Evolutionary conservation across 1,140 invertebrate species (phyloP).

Genomic region (Drosophila serrata): DNA sequence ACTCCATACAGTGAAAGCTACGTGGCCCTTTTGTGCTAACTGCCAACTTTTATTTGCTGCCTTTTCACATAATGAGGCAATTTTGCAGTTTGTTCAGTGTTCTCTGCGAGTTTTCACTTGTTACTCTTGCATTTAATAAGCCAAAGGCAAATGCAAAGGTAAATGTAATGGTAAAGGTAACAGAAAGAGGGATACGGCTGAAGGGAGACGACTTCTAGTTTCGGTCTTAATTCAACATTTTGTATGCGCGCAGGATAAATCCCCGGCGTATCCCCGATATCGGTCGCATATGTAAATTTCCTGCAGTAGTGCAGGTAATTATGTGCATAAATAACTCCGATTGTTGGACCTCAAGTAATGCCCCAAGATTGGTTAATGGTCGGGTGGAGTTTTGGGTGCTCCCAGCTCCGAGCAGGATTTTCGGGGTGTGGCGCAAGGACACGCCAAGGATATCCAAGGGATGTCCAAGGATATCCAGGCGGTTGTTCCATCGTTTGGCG

Average conservation of each 20-base stretch:
- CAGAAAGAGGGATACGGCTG: not conserved
- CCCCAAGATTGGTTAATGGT: slow-evolving; percentile 31
- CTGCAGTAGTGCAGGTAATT: slow-evolving; percentile 52
- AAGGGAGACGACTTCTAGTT: slow-evolving; percentile 12
- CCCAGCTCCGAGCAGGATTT: not conserved
- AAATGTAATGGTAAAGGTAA: not conserved
- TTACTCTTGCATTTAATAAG: slow-evolving; percentile 60
- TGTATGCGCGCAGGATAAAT: slow-evolving; percentile 65
- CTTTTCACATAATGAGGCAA: slow-evolving; percentile 78
- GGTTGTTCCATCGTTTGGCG: slow-evolving; percentile 10
- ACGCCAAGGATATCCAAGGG: slow-evolving; percentile 1
- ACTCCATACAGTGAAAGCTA: slow-evolving; percentile 7
- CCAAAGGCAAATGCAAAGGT: slow-evolving; percentile 19
- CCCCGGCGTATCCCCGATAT: slow-evolving; percentile 50
- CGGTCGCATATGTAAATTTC: slow-evolving; percentile 71
- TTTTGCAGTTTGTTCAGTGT: slow-evolving; percentile 61
- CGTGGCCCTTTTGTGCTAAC: slow-evolving; percentile 74
- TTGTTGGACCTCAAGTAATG: slow-evolving; percentile 57
- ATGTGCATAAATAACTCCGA: slow-evolving; percentile 76
- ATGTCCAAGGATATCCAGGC: slow-evolving; percentile 20
- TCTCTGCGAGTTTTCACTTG: slow-evolving; percentile 61
- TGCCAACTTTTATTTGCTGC: slow-evolving; percentile 71
- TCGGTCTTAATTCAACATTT: slow-evolving; percentile 54
- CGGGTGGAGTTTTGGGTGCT: not conserved
- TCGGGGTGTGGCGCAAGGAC: not conserved